These are phyloP conservation scores for Crossaster papposus DNA, from an alignment of 53 echinoderm and acorn worm genomes.

Conservation along the genomic window DNA sequence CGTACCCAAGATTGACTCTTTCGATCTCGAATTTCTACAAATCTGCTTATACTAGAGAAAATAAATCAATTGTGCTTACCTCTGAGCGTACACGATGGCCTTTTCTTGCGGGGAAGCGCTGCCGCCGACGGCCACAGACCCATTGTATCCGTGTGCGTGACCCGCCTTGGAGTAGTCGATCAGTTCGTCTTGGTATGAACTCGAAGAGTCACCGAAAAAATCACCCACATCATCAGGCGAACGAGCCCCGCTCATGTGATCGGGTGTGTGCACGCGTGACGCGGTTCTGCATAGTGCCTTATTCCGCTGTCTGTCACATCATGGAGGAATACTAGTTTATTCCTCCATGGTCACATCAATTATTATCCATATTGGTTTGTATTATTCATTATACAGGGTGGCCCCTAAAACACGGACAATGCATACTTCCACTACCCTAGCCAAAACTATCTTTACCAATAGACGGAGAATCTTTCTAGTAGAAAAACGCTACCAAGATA, in stretches of 20 bases:
- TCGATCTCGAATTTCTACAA: too few relatives aligned
- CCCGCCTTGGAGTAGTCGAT: conserved; percentile 24
- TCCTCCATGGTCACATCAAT: too few relatives aligned
- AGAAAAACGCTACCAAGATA: too few relatives aligned
- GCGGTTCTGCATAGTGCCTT: background rate
- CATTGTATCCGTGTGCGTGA: background rate
- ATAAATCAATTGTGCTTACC: background rate
- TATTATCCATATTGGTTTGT: too few relatives aligned
- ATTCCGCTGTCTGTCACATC: background rate
- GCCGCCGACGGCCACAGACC: background rate
- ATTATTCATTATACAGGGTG: too few relatives aligned
- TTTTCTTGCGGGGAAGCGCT: background rate
- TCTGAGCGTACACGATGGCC: background rate
- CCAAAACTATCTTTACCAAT: too few relatives aligned
- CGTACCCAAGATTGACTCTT: too few relatives aligned
- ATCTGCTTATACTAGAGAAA: background rate
- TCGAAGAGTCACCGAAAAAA: background rate
- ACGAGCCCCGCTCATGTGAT: background rate
- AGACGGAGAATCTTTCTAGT: too few relatives aligned
- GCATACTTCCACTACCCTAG: too few relatives aligned
- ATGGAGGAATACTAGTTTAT: too few relatives aligned
- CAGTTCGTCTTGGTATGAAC: conserved; percentile 34
- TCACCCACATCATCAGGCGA: conserved; percentile 6
- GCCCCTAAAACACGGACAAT: too few relatives aligned
- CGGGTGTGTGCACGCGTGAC: background rate